A percentile compares a stretch with the other conserved stretches of the same genome.
These are phyloP conservation scores for Ganaspis sp. DNA, from an alignment of 1,140 invertebrate genomes.

Conservation along the genomic window DNA sequence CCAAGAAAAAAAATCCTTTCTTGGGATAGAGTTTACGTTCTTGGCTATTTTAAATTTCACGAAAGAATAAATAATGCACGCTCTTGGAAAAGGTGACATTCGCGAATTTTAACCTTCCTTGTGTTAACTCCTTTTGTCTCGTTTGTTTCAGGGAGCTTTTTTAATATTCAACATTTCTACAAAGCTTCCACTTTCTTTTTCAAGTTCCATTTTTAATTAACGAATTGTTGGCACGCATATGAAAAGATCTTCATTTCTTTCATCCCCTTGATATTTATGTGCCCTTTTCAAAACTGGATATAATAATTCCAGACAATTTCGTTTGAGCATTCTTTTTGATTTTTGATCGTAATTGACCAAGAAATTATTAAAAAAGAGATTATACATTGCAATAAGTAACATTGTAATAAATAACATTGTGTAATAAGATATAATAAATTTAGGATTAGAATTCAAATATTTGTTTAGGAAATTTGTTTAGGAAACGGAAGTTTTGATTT, in stretches of 20 bases:
- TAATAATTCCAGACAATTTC: no score
- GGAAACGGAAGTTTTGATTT: no score
- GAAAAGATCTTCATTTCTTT: background rate
- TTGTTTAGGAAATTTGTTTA: no score
- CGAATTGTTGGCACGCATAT: background rate
- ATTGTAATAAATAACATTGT: no score
- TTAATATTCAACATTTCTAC: constrained; percentile 19
- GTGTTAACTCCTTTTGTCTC: constrained; percentile 25
- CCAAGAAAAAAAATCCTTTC: no score
- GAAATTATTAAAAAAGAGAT: no score
- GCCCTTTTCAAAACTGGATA: background rate
- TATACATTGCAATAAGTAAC: no score
- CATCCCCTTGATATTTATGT: background rate
- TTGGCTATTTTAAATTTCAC: constrained; percentile 24
- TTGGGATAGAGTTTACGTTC: background rate
- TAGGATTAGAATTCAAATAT: no score
- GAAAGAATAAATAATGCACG: constrained; percentile 24
- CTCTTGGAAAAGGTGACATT: constrained; percentile 16
- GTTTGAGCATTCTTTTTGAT: no score
- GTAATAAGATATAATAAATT: no score
- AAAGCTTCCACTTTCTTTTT: background rate
- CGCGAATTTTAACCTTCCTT: constrained; percentile 27
- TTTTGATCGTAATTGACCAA: no score
- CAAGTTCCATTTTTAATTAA: constrained; percentile 7
- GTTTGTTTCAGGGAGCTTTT: constrained; percentile 14